A percentile compares a stretch with the other conserved stretches of the same genome.
Conservation (phyloP, 2,797 vertebrate genomes). For the Tokudaia muenninki region DNA sequence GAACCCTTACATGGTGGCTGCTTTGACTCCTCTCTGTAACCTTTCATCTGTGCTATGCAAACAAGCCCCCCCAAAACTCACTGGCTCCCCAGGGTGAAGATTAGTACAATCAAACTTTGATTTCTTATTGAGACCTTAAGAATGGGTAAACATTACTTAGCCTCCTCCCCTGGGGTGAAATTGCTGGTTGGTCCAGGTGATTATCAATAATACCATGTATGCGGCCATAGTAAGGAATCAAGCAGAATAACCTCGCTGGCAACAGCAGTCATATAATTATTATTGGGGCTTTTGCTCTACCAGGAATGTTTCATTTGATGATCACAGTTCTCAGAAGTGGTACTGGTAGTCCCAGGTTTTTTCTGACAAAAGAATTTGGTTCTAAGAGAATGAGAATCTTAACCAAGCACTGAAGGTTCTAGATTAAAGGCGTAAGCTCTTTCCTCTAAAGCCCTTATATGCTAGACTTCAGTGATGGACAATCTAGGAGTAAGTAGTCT, state of each 20-base stretch:
- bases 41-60: not conserved
- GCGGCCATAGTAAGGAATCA: not conserved
- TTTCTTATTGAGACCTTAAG: not conserved
- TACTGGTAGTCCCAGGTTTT: not conserved
- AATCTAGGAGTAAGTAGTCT: not conserved
- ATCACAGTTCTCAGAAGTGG: not conserved
- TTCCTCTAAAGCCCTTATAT: not conserved
- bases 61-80: not conserved
- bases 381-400: not conserved
- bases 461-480: not conserved
- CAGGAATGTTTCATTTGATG: conserved; percentile 40
- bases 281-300: not conserved
- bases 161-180: not conserved
- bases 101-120: not conserved
- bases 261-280: not conserved
- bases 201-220: not conserved
- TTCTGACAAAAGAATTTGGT: conserved; percentile 5
- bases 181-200: not conserved
- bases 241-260: not conserved
- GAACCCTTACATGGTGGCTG: not conserved
- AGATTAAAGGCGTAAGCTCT: not conserved
- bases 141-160: not conserved
- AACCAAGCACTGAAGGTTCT: not conserved
- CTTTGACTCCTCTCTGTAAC: not conserved
- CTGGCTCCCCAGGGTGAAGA: not conserved